Evolutionary conservation across 2,888 invertebrate genomes (phyloP), one percentile per base, ranked within the genome.

Genomic region (Hemithea aestivaria): DNA sequence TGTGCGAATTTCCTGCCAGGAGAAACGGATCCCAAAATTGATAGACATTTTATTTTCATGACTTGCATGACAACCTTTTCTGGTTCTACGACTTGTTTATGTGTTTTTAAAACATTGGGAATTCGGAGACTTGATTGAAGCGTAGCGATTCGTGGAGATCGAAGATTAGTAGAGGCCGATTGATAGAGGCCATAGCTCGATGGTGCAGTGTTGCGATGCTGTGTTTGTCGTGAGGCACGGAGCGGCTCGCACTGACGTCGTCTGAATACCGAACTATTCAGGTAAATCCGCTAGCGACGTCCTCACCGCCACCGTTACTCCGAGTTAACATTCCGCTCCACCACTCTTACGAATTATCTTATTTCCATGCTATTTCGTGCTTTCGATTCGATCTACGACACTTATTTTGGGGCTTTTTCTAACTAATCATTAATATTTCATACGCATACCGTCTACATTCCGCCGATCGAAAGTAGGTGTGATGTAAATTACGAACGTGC

Each of bases 261-360:
- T 69, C 31, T 40, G 43, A 43, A 73, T 64, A 67, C 71, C 71
- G 77, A 84, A 82, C 80, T 80, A 73, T 80, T 82, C 77, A 81
- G 73, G 70, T 75, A 81, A 81, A 80, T 77, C 76, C 66, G 62
- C 62, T 65, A 65, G 67, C 81, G 78, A 79, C 73, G 58, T 64
- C 58, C 47, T 58, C 62, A 58, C 60, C 62, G 59, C 60, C 62
- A 76, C 84, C 83, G 84, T 84, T 85, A 84, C 47, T 61, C 45
- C 48, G 56, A 46, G 58, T 82, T 80, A 74, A 58, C 65, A 83
- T 85, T 82, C 81, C 45, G 55, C 53, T 48, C 72, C 53, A 59
- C 56, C 48, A 55, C 58, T 63, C 63, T 54, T 56, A 66, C 62
- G 68, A 78, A 80, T 78, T 71, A 81, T 83, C 74, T 78, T 71